Evolutionary conservation across 2,888 invertebrate genomes (phyloP).

Genomic region (Nasonovia ribisnigri): DNA sequence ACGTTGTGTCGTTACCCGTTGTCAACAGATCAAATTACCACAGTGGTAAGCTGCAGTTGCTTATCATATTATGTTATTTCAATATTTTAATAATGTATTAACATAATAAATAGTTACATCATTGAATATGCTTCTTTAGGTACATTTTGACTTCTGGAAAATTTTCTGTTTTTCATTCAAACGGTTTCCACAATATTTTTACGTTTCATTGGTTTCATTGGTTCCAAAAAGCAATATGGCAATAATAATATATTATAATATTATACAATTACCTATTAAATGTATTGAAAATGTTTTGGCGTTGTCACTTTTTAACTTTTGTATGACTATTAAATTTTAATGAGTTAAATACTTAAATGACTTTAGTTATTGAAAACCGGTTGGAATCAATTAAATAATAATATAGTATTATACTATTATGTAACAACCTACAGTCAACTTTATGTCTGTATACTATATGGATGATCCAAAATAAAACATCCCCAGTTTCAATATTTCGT

Average conservation of each 20-base stretch:
- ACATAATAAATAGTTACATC: neutral
- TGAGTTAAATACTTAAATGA: no score
- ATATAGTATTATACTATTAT: neutral
- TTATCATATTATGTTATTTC: neutral
- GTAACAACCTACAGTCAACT: neutral
- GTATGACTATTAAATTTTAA: neutral
- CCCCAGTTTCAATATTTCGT: neutral
- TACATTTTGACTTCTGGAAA: neutral
- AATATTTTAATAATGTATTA: neutral
- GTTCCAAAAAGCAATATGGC: neutral
- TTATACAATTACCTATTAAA: neutral
- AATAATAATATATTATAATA: no score
- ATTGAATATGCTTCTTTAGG: neutral
- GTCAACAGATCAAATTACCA: neutral
- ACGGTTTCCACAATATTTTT: neutral
- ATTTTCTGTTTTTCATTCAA: neutral
- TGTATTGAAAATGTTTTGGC: neutral
- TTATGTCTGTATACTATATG: neutral
- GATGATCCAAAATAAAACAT: neutral
- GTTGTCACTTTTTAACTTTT: neutral
- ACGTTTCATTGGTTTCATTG: neutral
- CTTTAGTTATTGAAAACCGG: neutral
- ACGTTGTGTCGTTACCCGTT: neutral
- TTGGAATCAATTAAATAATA: neutral
- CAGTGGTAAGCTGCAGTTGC: no score